These are phyloP conservation scores for Porites lutea DNA, from an alignment of 64 coral and sea anemone species.

Conservation along the genomic window DNA sequence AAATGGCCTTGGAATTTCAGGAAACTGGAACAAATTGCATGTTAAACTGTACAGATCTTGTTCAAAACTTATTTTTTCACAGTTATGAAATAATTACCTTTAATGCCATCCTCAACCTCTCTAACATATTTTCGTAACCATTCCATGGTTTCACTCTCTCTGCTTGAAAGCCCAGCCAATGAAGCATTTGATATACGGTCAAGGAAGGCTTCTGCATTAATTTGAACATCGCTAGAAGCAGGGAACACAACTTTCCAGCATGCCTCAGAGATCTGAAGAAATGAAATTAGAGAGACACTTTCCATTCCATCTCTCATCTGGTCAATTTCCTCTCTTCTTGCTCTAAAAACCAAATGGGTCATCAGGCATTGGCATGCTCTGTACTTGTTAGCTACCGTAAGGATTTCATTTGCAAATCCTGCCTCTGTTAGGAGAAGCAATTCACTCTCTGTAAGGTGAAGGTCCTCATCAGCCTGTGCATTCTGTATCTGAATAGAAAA, in stretches of 20 bases:
- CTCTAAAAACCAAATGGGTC: slow-evolving; percentile 32
- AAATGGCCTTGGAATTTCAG: background rate
- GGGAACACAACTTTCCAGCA: slow-evolving; percentile 21
- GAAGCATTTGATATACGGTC: background rate
- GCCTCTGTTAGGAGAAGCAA: slow-evolving; percentile 22
- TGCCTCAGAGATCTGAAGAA: slow-evolving; percentile 13
- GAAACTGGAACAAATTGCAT: background rate
- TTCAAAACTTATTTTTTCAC: background rate
- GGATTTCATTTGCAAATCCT: slow-evolving; percentile 30
- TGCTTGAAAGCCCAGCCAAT: background rate
- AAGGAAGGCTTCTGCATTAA: background rate
- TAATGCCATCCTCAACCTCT: background rate
- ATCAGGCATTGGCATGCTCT: slow-evolving; percentile 45
- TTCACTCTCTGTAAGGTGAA: background rate
- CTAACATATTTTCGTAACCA: slow-evolving; percentile 34
- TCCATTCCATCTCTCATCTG: slow-evolving; percentile 41
- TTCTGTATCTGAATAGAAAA: no score
- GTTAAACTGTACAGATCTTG: background rate
- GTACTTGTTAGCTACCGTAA: slow-evolving; percentile 34
- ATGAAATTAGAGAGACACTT: slow-evolving; percentile 27
- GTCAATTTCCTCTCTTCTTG: slow-evolving; percentile 39
- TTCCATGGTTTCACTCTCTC: background rate
- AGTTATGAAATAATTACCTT: background rate
- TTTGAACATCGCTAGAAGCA: background rate
- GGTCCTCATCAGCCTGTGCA: background rate